Base-by-base conservation (phyloP, 2,888 invertebrate species). In the Amaurobius ferox region DNA sequence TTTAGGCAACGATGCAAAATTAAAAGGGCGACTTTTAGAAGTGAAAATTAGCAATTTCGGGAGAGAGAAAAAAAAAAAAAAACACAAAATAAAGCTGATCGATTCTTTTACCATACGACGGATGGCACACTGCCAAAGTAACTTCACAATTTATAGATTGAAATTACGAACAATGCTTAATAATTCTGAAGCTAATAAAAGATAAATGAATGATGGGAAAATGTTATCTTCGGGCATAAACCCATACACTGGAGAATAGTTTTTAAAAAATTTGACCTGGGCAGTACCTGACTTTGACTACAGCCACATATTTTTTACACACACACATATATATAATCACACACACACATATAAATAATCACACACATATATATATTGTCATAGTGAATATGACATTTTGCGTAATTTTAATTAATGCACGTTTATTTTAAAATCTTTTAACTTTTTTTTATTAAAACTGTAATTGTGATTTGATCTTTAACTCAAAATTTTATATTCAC, bases 131-230 rank as follows among this genome's bases (percentile, higher is more conserved):
- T 55, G 55, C 55, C 55, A 55, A 23, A 55, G 23, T 55, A 55
- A 23, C 23, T 55, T 55, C 23, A 23, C 23, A 55, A 55, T 55
- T 55, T 55, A 55, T 55, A 55, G 55, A 55, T 55, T 55, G 23
- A 55, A 55, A 55, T 23, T 55, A 55, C 11, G 55, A 55, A 55
- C 55, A 55, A 55, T 23, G 55, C 44, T 23, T 55, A 55, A 55
- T 55, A 55, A 55, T 23, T 55, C 55, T 16, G n/a, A 44, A 44
- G 44, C 44, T 23, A 7, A 23, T 7, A 55, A 35, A 55, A 55
- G 55, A 55, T 55, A 23, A 55, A 55, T 23, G 23, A 55, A 23
- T 23, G 3, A 1, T 55, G 16, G 23, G 23, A 55, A 23, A 23
- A 55, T 55, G 23, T 55, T 55, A 44, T 55, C 23, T 55, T n/a